These are phyloP conservation scores for Macrotis lagotis DNA, from an alignment of 2,113 vertebrate species.

Conservation along the genomic window DNA sequence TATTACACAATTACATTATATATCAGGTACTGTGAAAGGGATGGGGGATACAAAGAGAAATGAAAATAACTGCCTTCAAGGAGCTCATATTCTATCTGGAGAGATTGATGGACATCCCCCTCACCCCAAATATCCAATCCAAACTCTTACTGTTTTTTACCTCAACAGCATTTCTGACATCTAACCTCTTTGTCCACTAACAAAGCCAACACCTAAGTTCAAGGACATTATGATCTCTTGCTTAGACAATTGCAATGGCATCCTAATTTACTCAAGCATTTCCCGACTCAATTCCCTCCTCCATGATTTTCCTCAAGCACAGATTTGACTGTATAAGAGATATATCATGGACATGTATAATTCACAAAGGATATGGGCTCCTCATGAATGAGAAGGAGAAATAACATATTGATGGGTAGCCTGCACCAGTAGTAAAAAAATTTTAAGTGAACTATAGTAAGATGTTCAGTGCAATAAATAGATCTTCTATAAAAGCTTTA, in stretches of 20 bases:
- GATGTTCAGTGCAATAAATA: neutral
- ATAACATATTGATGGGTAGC: neutral
- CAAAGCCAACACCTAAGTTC: neutral
- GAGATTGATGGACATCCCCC: too few species aligned
- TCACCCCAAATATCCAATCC: neutral
- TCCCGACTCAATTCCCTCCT: neutral
- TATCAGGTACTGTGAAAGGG: neutral
- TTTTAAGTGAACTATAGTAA: neutral
- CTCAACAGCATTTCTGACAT: neutral
- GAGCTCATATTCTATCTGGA: neutral
- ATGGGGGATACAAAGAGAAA: neutral
- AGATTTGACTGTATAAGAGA: neutral
- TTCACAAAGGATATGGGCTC: neutral
- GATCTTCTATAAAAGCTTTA: neutral
- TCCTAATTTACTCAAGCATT: neutral
- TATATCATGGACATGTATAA: neutral
- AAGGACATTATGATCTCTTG: neutral
- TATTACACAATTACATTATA: neutral
- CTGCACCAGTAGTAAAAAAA: neutral
- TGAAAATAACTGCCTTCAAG: neutral
- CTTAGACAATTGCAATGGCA: neutral
- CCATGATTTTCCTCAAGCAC: too few species aligned
- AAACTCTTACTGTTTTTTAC: neutral
- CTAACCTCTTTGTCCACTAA: neutral
- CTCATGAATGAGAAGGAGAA: neutral